Evolutionary conservation across 1,140 invertebrate species (phyloP), one percentile per base, ranked within the genome.

Genomic region (Notospermus geniculatus): DNA sequence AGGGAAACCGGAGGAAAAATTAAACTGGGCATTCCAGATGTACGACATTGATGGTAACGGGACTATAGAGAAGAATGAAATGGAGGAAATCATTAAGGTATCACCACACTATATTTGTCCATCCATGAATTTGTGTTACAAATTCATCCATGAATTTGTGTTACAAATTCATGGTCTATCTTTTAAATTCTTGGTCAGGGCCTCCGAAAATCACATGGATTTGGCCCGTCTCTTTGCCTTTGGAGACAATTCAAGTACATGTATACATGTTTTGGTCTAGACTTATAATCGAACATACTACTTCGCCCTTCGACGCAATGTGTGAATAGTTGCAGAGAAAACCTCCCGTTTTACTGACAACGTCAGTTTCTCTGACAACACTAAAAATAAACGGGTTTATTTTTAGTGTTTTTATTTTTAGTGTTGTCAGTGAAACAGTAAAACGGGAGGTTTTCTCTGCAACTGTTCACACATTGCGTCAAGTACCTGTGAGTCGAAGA

Each of bases 31-130:
- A 46, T 99, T 99, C 85, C 88, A 92, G 58, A 84, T 86, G 83
- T 98, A 98, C 80, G 97, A 99, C 80, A 96, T 98, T 19, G 95
- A 99, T 82, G 94, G 93, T 25, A 98, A 99, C 81, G 97, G 97
- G 62, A 93, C 96, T 63, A 99, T 99, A 79, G 95, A 98, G 80
- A 92, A 96, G 74, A 91, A 95, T 54, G 86, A 88, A 72, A 87
- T 88, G 86, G 83, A 82, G 46, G 84, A 87, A 74, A 87, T 87
- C 59, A 86, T 88, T 53, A 79, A 83, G 73, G 86, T 87, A 69
- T 27, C 74, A 73, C 73, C 58, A 43, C 11, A 43, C 11, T 13
- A 43, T 43, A 19, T 43, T 19, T 43, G 39, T 13, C 39, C 19
- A 43, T 43, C 39, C 11, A 13, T 19, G 11, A 19, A 13, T 27